Evolutionary conservation across 2,797 vertebrate species (phyloP), one percentile per base, ranked within the genome.

Genomic region (Setipinna tenuifilis): DNA sequence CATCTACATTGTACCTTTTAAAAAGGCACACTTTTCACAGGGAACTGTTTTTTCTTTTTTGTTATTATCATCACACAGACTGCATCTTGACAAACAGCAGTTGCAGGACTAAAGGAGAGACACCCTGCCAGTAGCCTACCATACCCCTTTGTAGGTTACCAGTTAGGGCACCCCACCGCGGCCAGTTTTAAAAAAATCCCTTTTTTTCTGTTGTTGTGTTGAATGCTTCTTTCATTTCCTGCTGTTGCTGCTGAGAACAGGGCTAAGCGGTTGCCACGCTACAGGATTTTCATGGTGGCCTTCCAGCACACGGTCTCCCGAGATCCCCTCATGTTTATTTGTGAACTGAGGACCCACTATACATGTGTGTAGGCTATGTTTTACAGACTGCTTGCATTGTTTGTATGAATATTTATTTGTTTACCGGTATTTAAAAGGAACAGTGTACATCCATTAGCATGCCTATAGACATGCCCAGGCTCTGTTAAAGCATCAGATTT

Each of bases 181-280:
- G 9, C 71, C 14, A 75, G 28, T 65, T 3, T 6, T 35, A 21
- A 41, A 6, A 54, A 54, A 9, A 78, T 21, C 71, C 71, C 35
- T 7, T 44, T 78, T 78, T 44, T 78, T 78, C 6, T 19, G 71
- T 44, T 44, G 71, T 75, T 19, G 31, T 78, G 6, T 78, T 44
- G 71, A 78, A 78, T 78, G 71, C 71, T 78, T 78, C 71, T 44
- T 78, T 78, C 35, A 78, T 21, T 78, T 78, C 71, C 23, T 44
- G 31, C 31, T 78, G 71, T 78, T 78, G 71, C 35, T 78, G 35
- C 9, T 41, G 71, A 44, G 16, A 14, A 12, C 65, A 71, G 65
- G 65, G 65, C 65, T 28, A 71, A 4, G 65, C 65, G 28, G 65
- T 71, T 71, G 28, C 65, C 65, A 71, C 35, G 65, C 71, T 78